A percentile compares a stretch with the other conserved stretches of the same genome.
phyloP scores from a whole-genome alignment of 2,888 invertebrate genomes.

The Brachylomia viminalis region DNA sequence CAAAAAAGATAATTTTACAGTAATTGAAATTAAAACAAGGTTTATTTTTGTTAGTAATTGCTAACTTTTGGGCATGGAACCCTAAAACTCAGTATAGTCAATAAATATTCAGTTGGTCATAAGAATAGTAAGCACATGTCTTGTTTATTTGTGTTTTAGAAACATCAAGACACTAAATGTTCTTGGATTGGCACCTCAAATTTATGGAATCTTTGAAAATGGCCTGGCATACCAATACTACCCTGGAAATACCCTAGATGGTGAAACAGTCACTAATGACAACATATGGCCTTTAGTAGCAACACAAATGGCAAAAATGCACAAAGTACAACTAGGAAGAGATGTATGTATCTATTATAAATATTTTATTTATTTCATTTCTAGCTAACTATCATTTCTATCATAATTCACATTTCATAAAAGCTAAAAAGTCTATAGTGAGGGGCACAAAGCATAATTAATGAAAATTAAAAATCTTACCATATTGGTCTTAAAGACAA shows the following conservation, averaged over 20 bases:
- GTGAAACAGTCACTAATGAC: constrained; percentile 91
- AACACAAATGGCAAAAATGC: constrained; percentile 95
- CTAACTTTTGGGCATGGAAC: background rate
- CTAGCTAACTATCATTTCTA: background rate
- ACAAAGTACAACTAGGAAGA: constrained; percentile 89
- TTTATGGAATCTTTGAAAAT: constrained; percentile 98
- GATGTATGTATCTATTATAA: constrained; percentile 77
- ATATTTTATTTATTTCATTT: constrained; percentile 29
- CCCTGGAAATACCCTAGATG: constrained; percentile 94
- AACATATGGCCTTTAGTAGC: constrained; percentile 94
- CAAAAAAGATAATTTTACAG: background rate
- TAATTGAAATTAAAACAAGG: background rate
- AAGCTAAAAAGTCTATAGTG: background rate
- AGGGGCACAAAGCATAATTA: background rate
- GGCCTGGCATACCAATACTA: constrained; percentile 97
- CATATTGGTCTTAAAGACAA: background rate
- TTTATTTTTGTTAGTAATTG: background rate
- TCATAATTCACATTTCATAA: constrained; percentile 14
- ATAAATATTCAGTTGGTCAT: background rate
- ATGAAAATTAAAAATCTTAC: background rate
- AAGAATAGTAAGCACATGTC: background rate
- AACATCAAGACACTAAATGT: constrained; percentile 89
- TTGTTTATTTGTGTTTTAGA: constrained; percentile 69
- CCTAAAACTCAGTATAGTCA: background rate
- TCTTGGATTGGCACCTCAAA: constrained; percentile 94